These are phyloP conservation scores for Silurus aristotelis DNA, from an alignment of 2,797 vertebrate genomes.

Conservation along the genomic window DNA sequence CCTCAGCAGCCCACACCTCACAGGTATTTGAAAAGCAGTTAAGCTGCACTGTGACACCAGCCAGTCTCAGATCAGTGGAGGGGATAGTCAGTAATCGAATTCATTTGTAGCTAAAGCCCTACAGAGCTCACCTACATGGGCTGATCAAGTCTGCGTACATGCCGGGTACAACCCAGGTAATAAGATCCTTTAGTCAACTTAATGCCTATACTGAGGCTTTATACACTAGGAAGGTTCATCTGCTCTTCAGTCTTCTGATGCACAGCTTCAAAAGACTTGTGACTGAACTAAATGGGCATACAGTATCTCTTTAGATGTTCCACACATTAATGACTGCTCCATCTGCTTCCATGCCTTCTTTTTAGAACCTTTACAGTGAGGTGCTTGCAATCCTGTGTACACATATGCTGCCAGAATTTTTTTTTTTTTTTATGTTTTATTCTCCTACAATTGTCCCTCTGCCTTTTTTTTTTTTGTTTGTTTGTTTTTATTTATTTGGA, in stretches of 20 bases:
- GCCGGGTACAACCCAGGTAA: conserved; percentile 32
- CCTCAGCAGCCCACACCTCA: conserved; percentile 41
- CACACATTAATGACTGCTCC: neutral
- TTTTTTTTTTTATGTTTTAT: neutral
- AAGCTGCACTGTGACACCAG: conserved; percentile 47
- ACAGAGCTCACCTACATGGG: conserved; percentile 44
- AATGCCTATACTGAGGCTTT: conserved; percentile 29
- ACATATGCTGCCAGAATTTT: neutral
- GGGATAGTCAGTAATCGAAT: conserved; percentile 45
- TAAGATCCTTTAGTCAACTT: conserved; percentile 31
- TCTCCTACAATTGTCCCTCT: neutral
- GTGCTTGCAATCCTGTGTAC: conserved; percentile 18
- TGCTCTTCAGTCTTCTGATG: neutral
- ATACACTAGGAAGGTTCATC: conserved; percentile 29
- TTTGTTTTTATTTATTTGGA: neutral
- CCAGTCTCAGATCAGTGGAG: conserved; percentile 41
- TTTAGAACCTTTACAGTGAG: neutral
- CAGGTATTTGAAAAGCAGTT: conserved; percentile 45
- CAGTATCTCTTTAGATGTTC: conserved; percentile 16
- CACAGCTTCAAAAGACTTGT: conserved; percentile 26
- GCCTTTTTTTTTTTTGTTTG: neutral
- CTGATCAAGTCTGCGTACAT: conserved; percentile 36
- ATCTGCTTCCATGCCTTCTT: neutral
- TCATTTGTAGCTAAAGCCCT: conserved; percentile 48
- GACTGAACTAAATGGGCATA: conserved; percentile 15